Conservation (phyloP, 2,888 invertebrate genomes). For the Drosophila colorata region DNA sequence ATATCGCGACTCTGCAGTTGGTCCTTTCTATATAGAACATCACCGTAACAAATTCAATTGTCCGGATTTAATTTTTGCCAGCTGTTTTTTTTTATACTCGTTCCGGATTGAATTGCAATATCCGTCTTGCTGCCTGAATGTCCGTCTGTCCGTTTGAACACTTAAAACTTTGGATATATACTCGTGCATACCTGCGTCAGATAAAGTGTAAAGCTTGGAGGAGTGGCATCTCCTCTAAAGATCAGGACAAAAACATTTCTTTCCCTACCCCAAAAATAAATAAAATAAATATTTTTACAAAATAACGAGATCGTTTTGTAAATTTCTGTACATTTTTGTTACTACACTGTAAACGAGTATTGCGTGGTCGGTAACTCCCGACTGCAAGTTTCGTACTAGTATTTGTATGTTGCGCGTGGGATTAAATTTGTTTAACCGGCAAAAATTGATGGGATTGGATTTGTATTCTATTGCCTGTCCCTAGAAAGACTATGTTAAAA, state of each 20-base stretch:
- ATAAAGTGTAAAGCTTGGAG: too few relatives aligned
- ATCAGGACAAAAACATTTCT: too few relatives aligned
- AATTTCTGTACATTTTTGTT: too few relatives aligned
- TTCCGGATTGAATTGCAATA: background rate
- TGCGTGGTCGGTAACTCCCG: background rate
- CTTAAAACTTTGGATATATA: too few relatives aligned
- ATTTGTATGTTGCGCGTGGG: constrained; percentile 23
- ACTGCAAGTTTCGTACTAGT: background rate
- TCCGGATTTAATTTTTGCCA: constrained; percentile 64
- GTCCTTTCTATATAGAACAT: constrained; percentile 13
- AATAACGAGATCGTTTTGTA: too few relatives aligned
- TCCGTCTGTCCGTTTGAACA: too few relatives aligned
- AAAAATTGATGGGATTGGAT: constrained; percentile 31
- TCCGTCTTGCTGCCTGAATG: too few relatives aligned
- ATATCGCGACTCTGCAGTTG: constrained; percentile 28
- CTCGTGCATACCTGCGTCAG: too few relatives aligned
- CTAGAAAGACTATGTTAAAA: background rate
- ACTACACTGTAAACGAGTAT: background rate
- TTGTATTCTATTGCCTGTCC: constrained; percentile 17
- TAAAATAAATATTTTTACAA: too few relatives aligned
- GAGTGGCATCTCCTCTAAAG: too few relatives aligned
- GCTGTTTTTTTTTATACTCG: constrained; percentile 34
- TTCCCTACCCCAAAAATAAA: too few relatives aligned
- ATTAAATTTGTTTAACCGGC: constrained; percentile 51
- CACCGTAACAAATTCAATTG: constrained; percentile 66